Base-by-base conservation (phyloP, 2,888 invertebrate genomes). In the Bruchidius siliquastri region DNA sequence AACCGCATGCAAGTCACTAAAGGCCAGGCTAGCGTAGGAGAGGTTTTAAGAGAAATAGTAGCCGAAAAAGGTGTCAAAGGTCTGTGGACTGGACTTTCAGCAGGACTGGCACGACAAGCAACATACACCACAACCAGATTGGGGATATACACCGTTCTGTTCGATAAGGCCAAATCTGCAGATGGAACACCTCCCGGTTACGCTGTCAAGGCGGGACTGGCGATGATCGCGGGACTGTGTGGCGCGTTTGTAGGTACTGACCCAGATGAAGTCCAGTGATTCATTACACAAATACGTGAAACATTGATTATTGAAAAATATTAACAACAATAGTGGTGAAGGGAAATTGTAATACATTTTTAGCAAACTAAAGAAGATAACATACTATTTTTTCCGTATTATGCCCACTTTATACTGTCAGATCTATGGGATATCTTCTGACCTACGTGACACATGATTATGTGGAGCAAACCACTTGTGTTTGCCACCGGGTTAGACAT, bases 51-150 rank as follows among this genome's bases (percentile, higher is more conserved):
- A 21, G 91, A 92, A 74, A 96, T 99, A 73, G 82, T 97, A 0
- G 91, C 90, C 76, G 93, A 93, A 75, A 99, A 99, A 86, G 99
- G 99, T 0, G 83, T 96, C 20, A 82, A 13, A 49, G 49, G 49
- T 49, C 49, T 99, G 72, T 99, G 99, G 85, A 91, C 93, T 13
- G 99, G 99, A 0, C 89, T 98, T 0, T 96, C 96, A 0, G 79
- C 79, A 4, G 72, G 96, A 0, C 88, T 99, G 0, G 87, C 99
- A 72, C 88, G 99, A 76, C 99, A 99, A 85, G 99, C 99, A 0
- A 97, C 98, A 0, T 99, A 99, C 85, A 99, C 99, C 0, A 99
- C 99, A 0, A 95, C 96, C 0, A 89, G 99, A 74, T 90, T 99
- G 70, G 99, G 99, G 75, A 93, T 97, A 73, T 99, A 97, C 49